Evolutionary conservation across 1,140 invertebrate species (phyloP).

Genomic region (Danaus plexippus): DNA sequence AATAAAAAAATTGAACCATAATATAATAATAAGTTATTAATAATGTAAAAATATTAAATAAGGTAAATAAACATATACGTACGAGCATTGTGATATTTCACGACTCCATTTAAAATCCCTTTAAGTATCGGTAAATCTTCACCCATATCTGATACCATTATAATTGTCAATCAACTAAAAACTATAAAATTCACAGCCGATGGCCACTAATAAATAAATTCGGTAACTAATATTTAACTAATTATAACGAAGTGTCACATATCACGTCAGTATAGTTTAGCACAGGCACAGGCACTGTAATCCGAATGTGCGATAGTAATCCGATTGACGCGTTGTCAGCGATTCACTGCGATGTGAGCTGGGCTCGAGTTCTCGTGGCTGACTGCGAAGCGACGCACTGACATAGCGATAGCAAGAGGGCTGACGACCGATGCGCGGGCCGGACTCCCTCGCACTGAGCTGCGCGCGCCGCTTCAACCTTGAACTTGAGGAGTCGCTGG

Average conservation of each 20-base stretch:
- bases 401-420: conserved; percentile 67
- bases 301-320: conserved; percentile 49
- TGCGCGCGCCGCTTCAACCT: conserved; percentile 77
- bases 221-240: conserved; percentile 59
- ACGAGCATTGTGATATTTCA: conserved; percentile 92
- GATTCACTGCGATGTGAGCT: conserved; percentile 37
- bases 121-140: conserved; percentile 91
- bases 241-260: conserved; percentile 57
- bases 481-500: conserved; percentile 77
- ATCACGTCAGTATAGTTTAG: conserved; percentile 33
- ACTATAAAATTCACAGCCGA: conserved; percentile 64
- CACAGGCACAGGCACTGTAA: conserved; percentile 56
- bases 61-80: conserved; percentile 72
- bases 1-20: no score
- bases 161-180: conserved; percentile 49
- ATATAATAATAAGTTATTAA: no score
- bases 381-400: conserved; percentile 51
- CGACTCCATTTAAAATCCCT: conserved; percentile 88
- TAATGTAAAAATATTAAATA: background rate
- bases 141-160: conserved; percentile 78
- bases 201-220: conserved; percentile 58
- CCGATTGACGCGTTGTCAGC: conserved; percentile 45
- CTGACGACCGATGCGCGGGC: conserved; percentile 71
- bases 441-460: conserved; percentile 72
- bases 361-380: conserved; percentile 50